phyloP scores from a whole-genome alignment of 2,113 vertebrate genomes.

The Myotis davidii region DNA sequence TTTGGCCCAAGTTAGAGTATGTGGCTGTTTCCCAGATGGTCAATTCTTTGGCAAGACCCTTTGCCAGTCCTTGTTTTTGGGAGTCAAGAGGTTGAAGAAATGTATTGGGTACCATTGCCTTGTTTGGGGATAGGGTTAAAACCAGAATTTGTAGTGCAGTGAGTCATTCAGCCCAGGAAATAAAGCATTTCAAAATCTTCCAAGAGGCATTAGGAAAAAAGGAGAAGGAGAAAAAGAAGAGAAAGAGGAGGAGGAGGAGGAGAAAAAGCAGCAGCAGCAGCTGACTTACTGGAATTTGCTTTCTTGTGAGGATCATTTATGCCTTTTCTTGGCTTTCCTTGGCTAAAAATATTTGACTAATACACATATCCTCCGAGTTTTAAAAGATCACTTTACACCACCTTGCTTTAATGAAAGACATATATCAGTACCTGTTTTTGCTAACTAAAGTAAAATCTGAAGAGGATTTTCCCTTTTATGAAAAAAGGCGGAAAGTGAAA shows the following conservation, averaged over 20 bases:
- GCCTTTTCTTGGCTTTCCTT: neutral
- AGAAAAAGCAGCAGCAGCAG: accelerated
- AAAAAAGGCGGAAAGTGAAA: neutral
- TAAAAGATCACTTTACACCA: neutral
- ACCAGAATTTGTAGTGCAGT: neutral
- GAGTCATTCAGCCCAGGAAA: neutral
- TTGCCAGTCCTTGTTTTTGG: neutral
- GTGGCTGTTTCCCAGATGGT: neutral
- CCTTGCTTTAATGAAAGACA: neutral
- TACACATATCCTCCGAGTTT: neutral
- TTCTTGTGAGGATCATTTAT: neutral
- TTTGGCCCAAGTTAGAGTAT: neutral
- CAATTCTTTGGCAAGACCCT: neutral
- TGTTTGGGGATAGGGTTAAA: neutral
- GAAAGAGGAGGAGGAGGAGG: accelerated
- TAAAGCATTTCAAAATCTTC: neutral
- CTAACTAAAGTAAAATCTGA: neutral
- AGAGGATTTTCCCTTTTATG: neutral
- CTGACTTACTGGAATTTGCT: neutral
- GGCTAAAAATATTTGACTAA: neutral
- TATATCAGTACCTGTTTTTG: neutral
- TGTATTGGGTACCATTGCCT: neutral
- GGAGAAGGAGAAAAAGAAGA: neutral
- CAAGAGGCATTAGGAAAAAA: neutral
- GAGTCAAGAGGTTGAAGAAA: neutral